Base-by-base conservation (phyloP, 2,797 vertebrate genomes). In the Pterois miles region DNA sequence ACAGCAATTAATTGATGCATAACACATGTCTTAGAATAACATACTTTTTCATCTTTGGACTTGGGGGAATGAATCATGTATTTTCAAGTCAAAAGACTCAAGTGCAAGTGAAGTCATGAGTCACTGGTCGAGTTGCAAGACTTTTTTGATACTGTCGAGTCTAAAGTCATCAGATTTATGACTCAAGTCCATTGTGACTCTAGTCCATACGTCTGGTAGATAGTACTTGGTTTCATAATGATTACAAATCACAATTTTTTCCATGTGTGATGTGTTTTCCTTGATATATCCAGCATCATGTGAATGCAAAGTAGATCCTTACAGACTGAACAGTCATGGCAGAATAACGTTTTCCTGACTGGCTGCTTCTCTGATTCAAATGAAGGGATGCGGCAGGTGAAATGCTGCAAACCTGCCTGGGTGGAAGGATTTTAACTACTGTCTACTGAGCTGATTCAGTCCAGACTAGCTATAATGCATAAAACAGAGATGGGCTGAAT, bases 341-440 rank as follows among this genome's bases (percentile, higher is more conserved):
- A 31, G 52, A 74, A 46, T 34, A 77, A 8, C 48, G 16, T 22
- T 59, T 33, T 52, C 36, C 71, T 58, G 34, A 33, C 64, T 58
- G 53, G 27, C 25, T 63, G 48, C 65, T 50, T 76, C 54, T 65
- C 31, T 36, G 11, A 62, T 63, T 72, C 33, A 81, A 65, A 80
- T 56, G 14, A 56, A 69, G 18, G 33, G 36, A 20, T 65, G 50
- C 52, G 33, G 20, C 58, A 50, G 29, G 11, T 58, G 11, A 82
- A 38, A 60, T 34, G 27, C 71, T 56, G 65, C 54, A 65, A 79
- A 81, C 40, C 25, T 64, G 64, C 57, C 68, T 29, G 31, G 6
- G 40, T 53, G 38, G 18, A 63, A 80, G 27, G 67, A 60, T 66
- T 69, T 54, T 31, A 67, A 78, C 69, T 33, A 27, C 18, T 48